These are phyloP conservation scores for Oreochromis tanganicae DNA, from an alignment of 2,113 vertebrate species.

Conservation along the genomic window DNA sequence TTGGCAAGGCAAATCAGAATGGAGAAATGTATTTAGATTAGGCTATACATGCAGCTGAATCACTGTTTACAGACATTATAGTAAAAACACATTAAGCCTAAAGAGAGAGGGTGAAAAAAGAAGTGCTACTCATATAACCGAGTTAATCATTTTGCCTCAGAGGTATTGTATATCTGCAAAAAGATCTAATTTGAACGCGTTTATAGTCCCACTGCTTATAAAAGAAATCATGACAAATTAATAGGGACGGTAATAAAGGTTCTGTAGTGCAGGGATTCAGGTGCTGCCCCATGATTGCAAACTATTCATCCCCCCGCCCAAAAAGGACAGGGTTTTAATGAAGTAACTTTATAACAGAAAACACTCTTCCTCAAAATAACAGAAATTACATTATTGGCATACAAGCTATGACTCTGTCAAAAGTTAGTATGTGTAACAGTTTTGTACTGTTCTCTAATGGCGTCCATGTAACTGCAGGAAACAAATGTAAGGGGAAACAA, in stretches of 20 bases:
- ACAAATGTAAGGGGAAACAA: background rate
- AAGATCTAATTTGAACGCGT: background rate
- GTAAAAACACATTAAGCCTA: background rate
- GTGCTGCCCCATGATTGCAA: background rate
- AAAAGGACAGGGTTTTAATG: background rate
- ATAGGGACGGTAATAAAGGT: background rate
- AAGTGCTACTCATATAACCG: background rate
- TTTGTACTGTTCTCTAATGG: background rate
- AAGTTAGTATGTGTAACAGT: background rate
- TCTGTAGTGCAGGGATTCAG: background rate
- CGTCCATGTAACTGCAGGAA: background rate
- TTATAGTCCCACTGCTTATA: background rate
- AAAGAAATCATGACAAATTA: background rate
- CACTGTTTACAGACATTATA: background rate
- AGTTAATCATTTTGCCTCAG: background rate
- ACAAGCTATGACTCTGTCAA: background rate
- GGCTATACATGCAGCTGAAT: background rate
- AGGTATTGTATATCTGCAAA: background rate
- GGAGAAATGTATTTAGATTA: background rate
- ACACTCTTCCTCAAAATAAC: background rate
- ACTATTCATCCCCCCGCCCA: background rate
- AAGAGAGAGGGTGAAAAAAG: background rate
- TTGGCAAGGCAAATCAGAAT: background rate
- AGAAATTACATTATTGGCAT: background rate
- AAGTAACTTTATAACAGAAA: background rate